A percentile compares a stretch with the other conserved stretches of the same genome.
phyloP scores from a whole-genome alignment of 1,140 invertebrate species.

The Sitodiplosis mosellana region DNA sequence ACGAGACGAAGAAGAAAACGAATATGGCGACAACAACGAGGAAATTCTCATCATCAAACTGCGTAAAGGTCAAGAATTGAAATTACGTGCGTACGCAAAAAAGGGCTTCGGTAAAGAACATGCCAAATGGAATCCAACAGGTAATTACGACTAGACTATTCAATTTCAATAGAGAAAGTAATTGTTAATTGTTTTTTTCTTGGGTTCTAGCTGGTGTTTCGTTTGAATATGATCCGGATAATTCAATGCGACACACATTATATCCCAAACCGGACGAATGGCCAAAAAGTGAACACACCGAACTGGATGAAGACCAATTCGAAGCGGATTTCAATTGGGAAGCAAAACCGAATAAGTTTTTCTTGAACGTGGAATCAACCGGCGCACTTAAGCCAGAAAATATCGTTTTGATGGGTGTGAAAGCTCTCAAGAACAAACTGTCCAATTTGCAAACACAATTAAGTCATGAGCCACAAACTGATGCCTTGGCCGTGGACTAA shows the following conservation, averaged over 20 bases:
- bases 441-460: conserved; percentile 87
- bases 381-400: conserved; percentile 91
- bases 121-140: conserved; percentile 98
- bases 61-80: conserved; percentile 93
- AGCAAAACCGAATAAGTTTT: conserved; percentile 94
- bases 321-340: conserved; percentile 87
- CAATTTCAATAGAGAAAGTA: too few relatives aligned
- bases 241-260: conserved; percentile 87
- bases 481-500: conserved; percentile 53
- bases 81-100: conserved; percentile 88
- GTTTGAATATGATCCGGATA: conserved; percentile 99
- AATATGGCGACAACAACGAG: conserved; percentile 78
- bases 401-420: conserved; percentile 88
- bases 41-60: conserved; percentile 97
- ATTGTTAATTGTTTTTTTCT: too few relatives aligned
- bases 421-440: conserved; percentile 86
- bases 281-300: conserved; percentile 95
- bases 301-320: conserved; percentile 79
- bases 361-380: conserved; percentile 88
- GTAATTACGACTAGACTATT: too few relatives aligned
- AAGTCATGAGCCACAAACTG: conserved; percentile 69
- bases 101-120: conserved; percentile 98
- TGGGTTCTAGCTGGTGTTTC: conserved; percentile 68
- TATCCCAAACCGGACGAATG: conserved; percentile 98
- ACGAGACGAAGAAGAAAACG: conserved; percentile 74